Evolutionary conservation across 2,797 vertebrate genomes (phyloP).

Genomic region (Malurus leucopterus): DNA sequence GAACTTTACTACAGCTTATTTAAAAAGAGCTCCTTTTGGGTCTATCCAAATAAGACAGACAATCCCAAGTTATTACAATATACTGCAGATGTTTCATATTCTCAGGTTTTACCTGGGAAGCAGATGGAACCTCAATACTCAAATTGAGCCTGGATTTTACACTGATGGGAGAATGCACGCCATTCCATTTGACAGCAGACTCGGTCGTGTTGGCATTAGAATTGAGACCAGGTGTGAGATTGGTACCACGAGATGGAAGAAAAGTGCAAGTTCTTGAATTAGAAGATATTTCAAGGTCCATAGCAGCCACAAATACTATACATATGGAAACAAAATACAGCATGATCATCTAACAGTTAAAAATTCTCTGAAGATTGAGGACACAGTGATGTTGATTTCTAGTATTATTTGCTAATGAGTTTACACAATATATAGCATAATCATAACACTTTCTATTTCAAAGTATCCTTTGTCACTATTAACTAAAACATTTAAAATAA

Average conservation of each 20-base stretch:
- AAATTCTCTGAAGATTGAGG: not conserved
- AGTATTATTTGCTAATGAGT: not conserved
- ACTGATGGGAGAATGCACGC: slow-evolving; percentile 73
- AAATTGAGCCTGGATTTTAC: slow-evolving; percentile 81
- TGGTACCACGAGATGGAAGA: slow-evolving; percentile 49
- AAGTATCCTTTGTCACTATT: not conserved
- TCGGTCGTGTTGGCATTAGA: slow-evolving; percentile 77
- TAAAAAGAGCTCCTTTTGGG: not conserved
- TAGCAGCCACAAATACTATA: slow-evolving; percentile 69
- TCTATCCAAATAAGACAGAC: not conserved
- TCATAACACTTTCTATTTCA: not conserved
- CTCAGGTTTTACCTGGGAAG: slow-evolving; percentile 85
- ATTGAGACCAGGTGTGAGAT: slow-evolving; percentile 63
- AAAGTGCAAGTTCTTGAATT: slow-evolving; percentile 65
- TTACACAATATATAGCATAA: not conserved
- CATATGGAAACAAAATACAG: slow-evolving; percentile 2
- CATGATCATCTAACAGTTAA: not conserved
- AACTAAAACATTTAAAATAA: not conserved
- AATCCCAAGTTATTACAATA: not conserved
- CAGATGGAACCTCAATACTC: slow-evolving; percentile 92
- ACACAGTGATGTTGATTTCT: not conserved
- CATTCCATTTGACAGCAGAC: slow-evolving; percentile 69
- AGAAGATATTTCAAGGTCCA: slow-evolving; percentile 71
- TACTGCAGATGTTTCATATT: not conserved
- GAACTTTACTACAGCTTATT: not conserved